Evolutionary conservation across 2,888 invertebrate species (phyloP), one percentile per base, ranked within the genome.

Genomic region (Ophion ellenae): DNA sequence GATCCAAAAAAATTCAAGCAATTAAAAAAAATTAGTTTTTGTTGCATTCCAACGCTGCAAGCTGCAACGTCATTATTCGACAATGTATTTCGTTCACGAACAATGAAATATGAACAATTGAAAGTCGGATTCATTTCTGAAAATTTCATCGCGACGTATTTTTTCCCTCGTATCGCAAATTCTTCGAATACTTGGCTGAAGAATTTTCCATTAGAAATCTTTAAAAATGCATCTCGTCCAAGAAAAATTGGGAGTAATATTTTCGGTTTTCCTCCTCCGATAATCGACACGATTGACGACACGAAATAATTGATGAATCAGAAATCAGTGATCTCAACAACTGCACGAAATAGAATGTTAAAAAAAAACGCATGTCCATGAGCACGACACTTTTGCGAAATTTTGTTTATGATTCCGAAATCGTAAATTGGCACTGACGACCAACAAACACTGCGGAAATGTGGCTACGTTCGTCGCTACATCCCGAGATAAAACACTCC

Each of bases 381-480:
- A 5, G 53, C 53, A 53, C 53, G 11, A 53, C 53, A 53, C 53
- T 53, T 71, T 71, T 61, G 17, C 57, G 32, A 57, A 57, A 71
- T 53, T 14, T 70, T 70, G 32, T 17, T 57, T 57, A 36, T 32
- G n/a, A 57, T 71, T 57, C n/a, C n/a, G n/a, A 36, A 71, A 53
- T 71, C 36, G 57, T 10, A 71, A 71, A 61, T 57, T 57, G 71
- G 59, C 71, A 71, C 57, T 71, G 71, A n/a, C 28, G 32, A 36
- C 36, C 20, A 40, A 40, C 20, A 61, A 40, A 74, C 61, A 61
- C 24, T 59, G 20, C n/a, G 20, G 20, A 40, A 32, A 45, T 71
- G 71, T 71, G 59, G 71, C 71, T 47, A 61, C 61, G 40, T 74
- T 45, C 14, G 14, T 61, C 40, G 36, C 59, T 74, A 40, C 11